Percentiles rank a stretch among this genome's conserved stretches.
phyloP scores from a whole-genome alignment of 1,140 invertebrate species.

The Pogonus chalceus region DNA sequence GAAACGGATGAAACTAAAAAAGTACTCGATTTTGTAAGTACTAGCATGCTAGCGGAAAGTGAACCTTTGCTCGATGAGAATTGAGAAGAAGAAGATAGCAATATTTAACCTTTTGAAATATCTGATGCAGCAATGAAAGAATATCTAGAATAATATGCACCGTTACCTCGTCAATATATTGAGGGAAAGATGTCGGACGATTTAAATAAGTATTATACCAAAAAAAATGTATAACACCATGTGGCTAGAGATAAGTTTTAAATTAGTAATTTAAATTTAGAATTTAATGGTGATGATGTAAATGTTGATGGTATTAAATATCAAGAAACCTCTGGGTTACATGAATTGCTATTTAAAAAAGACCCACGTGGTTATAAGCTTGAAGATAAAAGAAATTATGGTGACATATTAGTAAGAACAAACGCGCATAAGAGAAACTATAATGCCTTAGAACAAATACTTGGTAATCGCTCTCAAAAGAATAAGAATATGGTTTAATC shows the following conservation, averaged over 20 bases:
- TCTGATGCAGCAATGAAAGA: too few species aligned
- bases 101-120: too few species aligned
- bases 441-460: constrained; percentile 16
- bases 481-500: constrained; percentile 15
- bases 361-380: constrained; percentile 15
- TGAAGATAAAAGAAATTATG: constrained; percentile 21
- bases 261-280: constrained; percentile 9
- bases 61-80: too few species aligned
- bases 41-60: too few species aligned
- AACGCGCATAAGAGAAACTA: constrained; percentile 20
- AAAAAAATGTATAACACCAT: constrained; percentile 16
- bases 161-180: constrained; percentile 7
- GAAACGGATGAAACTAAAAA: too few species aligned
- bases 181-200: constrained; percentile 8
- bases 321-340: constrained; percentile 17
- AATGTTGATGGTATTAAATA: constrained; percentile 14
- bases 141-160: constrained; percentile 7
- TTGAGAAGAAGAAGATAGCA: too few species aligned
- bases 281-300: constrained; percentile 13
- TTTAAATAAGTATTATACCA: constrained; percentile 4
- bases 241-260: constrained; percentile 12
- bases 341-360: constrained; percentile 21
- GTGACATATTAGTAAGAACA: constrained; percentile 19
- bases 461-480: constrained; percentile 13
- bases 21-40: too few species aligned